Percentiles rank a stretch among this genome's conserved stretches.
These are phyloP conservation scores for Peromyscus melanophrys DNA, from an alignment of 2,797 vertebrate genomes.

Conservation along the genomic window DNA sequence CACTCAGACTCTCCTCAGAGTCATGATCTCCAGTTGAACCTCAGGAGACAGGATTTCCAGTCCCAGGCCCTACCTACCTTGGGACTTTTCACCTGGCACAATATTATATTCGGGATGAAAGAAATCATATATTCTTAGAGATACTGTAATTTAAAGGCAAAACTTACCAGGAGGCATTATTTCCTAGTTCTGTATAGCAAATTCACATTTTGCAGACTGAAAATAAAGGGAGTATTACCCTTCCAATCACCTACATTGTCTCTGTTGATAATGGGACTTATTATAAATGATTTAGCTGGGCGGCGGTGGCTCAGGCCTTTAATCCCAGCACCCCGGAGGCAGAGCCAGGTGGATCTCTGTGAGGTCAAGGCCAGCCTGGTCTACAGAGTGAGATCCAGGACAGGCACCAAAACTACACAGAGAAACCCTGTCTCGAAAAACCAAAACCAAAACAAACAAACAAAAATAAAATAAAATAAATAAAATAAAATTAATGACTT, in stretches of 20 bases:
- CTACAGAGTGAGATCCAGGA: no score
- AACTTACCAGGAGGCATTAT: not conserved
- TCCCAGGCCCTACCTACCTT: not conserved
- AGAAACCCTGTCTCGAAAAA: no score
- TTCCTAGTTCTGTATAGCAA: not conserved
- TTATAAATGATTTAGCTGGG: not conserved
- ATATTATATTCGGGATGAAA: constrained; percentile 2
- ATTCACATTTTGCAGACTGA: constrained; percentile 47
- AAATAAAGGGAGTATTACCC: not conserved
- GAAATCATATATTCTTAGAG: not conserved
- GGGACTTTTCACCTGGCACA: constrained; percentile 26
- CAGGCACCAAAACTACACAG: no score
- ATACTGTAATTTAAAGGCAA: constrained; percentile 38
- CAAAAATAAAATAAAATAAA: no score
- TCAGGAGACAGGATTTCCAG: not conserved
- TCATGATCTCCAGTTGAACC: not conserved
- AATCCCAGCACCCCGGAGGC: no score
- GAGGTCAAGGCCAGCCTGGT: no score
- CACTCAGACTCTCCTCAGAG: not conserved
- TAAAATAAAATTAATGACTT: not conserved
- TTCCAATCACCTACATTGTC: not conserved
- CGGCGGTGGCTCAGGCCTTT: no score
- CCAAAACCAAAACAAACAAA: no score
- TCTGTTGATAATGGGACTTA: not conserved
- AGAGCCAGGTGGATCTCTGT: no score